A percentile compares a stretch with the other conserved stretches of the same genome.
These are phyloP conservation scores for Crematogaster levior DNA, from an alignment of 2,888 invertebrate genomes.

Conservation along the genomic window DNA sequence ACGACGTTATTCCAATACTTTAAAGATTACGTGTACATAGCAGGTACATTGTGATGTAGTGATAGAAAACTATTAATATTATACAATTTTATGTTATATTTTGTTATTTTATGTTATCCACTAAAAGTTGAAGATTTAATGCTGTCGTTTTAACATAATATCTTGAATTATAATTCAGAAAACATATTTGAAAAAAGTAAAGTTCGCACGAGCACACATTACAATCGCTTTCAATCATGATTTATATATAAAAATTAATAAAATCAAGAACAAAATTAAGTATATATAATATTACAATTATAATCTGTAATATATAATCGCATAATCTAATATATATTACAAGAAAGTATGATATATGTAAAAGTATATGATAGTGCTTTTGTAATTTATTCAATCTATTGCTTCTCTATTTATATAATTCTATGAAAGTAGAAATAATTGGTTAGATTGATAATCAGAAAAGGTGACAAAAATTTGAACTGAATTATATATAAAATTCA, in stretches of 20 bases:
- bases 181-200: not conserved
- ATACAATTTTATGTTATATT: not conserved
- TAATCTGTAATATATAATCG: too few species aligned
- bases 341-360: not conserved
- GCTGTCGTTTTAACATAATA: not conserved
- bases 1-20: not conserved
- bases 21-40: slow-evolving; percentile 3
- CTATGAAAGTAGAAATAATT: not conserved
- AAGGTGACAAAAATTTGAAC: not conserved
- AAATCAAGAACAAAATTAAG: too few species aligned
- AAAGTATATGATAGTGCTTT: too few species aligned
- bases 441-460: not conserved
- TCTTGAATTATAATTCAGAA: not conserved
- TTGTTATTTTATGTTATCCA: too few species aligned
- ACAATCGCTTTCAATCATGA: too few species aligned
- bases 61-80: not conserved
- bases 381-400: not conserved
- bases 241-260: too few species aligned
- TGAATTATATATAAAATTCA: not conserved
- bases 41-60: not conserved
- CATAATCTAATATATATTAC: not conserved
- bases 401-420: not conserved
- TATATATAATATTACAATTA: too few species aligned
- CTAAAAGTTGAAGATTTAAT: not conserved
- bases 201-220: not conserved